Evolutionary conservation across 2,113 vertebrate species (phyloP).

Genomic region (Perca flavescens): DNA sequence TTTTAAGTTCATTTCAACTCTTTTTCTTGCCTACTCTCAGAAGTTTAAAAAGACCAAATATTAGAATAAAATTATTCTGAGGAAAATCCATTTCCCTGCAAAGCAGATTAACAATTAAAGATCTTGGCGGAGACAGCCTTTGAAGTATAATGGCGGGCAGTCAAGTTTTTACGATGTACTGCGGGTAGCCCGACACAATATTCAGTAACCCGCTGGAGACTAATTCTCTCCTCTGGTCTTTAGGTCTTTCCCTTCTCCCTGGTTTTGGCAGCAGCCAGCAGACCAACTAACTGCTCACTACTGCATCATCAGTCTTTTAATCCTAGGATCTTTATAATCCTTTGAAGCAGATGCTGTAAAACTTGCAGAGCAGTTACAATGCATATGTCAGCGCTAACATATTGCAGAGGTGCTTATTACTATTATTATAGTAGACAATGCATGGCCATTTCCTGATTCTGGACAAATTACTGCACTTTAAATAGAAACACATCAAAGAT

Average conservation of each 20-base stretch:
- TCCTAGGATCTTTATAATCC: conserved; percentile 50
- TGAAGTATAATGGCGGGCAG: conserved; percentile 56
- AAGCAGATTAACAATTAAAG: conserved; percentile 71
- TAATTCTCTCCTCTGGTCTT: conserved; percentile 38
- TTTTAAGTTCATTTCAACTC: conserved; percentile 3
- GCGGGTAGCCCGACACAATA: conserved; percentile 31
- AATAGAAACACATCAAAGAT: conserved; percentile 49
- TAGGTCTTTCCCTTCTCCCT: conserved; percentile 28
- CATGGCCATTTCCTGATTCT: conserved; percentile 6
- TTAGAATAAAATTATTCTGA: conserved; percentile 55
- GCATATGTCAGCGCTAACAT: conserved; percentile 31
- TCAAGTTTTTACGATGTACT: conserved; percentile 35
- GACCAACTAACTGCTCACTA: conserved; percentile 35
- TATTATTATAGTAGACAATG: conserved; percentile 21
- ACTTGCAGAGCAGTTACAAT: conserved; percentile 16
- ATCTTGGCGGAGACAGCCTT: conserved; percentile 59
- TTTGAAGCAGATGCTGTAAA: conserved; percentile 49
- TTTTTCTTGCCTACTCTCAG: neutral
- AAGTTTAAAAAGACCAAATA: conserved; percentile 51
- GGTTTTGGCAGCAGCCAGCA: conserved; percentile 37
- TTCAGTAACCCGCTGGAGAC: conserved; percentile 27
- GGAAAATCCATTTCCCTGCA: conserved; percentile 54
- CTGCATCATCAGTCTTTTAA: conserved; percentile 54
- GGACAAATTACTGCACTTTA: conserved; percentile 33
- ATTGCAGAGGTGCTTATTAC: conserved; percentile 20